phyloP scores from a whole-genome alignment of 2,888 invertebrate species.

The Ectemnius lituratus region DNA sequence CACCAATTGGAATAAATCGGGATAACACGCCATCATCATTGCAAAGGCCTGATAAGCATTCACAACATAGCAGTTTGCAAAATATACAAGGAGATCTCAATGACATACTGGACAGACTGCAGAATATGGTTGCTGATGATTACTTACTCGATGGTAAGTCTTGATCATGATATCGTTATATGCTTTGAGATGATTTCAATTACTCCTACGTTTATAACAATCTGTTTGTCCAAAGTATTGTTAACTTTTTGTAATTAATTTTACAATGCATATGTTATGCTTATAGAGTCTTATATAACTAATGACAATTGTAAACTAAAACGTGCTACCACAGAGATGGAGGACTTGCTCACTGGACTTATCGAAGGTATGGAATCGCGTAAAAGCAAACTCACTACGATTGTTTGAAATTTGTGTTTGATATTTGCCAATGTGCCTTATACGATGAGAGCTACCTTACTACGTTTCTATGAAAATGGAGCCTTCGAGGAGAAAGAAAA shows the following conservation, averaged over 20 bases:
- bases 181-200: conserved; percentile 9
- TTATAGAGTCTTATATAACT: conserved; percentile 71
- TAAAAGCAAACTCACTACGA: conserved; percentile 72
- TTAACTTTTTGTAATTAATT: not conserved
- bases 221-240: conserved; percentile 17
- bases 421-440: not conserved
- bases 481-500: no score
- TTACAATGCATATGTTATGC: conserved; percentile 27
- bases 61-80: conserved; percentile 75
- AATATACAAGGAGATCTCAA: conserved; percentile 84
- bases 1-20: conserved; percentile 65
- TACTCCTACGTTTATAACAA: conserved; percentile 4
- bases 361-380: conserved; percentile 83
- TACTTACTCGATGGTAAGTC: conserved; percentile 82
- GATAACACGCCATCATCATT: conserved; percentile 73
- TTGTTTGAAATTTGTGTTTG: conserved; percentile 59
- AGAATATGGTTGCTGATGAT: conserved; percentile 85
- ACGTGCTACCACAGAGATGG: conserved; percentile 85
- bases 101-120: conserved; percentile 84
- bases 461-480: no score
- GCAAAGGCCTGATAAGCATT: conserved; percentile 73
- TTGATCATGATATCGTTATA: not conserved
- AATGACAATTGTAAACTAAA: conserved; percentile 84
- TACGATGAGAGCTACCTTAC: no score
- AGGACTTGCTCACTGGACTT: conserved; percentile 83